Evolutionary conservation across 2,888 invertebrate genomes (phyloP), one percentile per base, ranked within the genome.

Genomic region (Eristalis pertinax): DNA sequence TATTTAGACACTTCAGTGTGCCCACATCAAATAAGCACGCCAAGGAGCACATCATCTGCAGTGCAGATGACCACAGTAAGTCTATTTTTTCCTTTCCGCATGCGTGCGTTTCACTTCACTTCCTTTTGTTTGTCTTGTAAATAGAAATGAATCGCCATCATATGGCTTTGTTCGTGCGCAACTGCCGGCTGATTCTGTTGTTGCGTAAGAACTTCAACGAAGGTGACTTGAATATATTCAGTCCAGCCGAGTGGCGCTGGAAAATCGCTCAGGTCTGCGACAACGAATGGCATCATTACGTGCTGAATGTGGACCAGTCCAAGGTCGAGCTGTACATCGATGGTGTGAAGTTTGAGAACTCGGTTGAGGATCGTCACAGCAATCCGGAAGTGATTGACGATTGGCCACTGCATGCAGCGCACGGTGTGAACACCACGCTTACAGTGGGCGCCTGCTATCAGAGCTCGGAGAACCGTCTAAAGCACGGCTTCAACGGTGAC

Each of bases 241-340:
- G 98, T 74, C 99, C 99, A 0, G 99, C 99, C 0, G 99, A 99
- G 93, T 99, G 99, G 99, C 95, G 99, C 89, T 99, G 99, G 99
- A 98, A 98, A 93, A 94, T 99, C 77, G 96, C 98, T 0, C 97
- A 98, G 94, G 97, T 98, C 70, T 99, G 99, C 94, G 99, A 99
- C 94, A 97, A 98, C 93, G 97, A 98, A 91, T 99, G 99, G 99
- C 99, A 99, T 94, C 99, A 99, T 94, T 99, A 98, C 94, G 97
- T 98, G 0, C 94, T 99, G 62, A 98, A 97, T 92, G 97, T 99
- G 4, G 96, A 98, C 89, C 98, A 98, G 94, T 88, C 90, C 0
- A 97, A 97, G 91, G 97, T 98, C 64, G 96, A 96, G 88, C 94
- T 99, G 84, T 97, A 95, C 92, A 96, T 99, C 86, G 99, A 99